These are phyloP conservation scores for Drosophila parvula DNA, from an alignment of 1,140 invertebrate genomes.

Conservation along the genomic window DNA sequence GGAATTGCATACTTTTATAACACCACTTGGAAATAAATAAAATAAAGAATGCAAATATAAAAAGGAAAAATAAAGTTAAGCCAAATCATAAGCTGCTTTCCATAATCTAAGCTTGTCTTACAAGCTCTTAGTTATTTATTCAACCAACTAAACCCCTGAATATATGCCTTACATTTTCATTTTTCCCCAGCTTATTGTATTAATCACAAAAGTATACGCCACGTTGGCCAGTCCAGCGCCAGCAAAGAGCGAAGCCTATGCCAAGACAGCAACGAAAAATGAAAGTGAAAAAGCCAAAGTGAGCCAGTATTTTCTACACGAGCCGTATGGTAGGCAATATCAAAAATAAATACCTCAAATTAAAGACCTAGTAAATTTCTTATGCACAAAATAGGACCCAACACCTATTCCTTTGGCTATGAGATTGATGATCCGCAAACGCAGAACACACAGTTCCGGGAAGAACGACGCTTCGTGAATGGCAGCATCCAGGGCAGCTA, in stretches of 20 bases:
- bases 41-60: too few relatives aligned
- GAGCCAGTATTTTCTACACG: constrained; percentile 69
- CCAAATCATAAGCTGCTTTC: background rate
- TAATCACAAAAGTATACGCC: constrained; percentile 73
- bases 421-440: constrained; percentile 87
- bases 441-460: constrained; percentile 88
- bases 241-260: constrained; percentile 41
- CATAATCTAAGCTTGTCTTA: background rate
- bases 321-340: constrained; percentile 72
- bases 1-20: background rate
- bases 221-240: constrained; percentile 32
- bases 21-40: background rate
- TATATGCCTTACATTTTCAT: constrained; percentile 8
- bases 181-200: constrained; percentile 32
- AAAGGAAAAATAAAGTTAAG: background rate
- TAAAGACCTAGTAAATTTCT: background rate
- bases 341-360: background rate
- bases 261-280: constrained; percentile 30
- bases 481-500: constrained; percentile 89
- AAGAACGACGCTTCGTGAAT: constrained; percentile 87
- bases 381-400: constrained; percentile 84
- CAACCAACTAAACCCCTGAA: constrained; percentile 3
- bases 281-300: constrained; percentile 31
- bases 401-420: constrained; percentile 89
- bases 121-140: background rate